Base-by-base conservation (phyloP, 2,888 invertebrate species). In the Patella depressa region DNA sequence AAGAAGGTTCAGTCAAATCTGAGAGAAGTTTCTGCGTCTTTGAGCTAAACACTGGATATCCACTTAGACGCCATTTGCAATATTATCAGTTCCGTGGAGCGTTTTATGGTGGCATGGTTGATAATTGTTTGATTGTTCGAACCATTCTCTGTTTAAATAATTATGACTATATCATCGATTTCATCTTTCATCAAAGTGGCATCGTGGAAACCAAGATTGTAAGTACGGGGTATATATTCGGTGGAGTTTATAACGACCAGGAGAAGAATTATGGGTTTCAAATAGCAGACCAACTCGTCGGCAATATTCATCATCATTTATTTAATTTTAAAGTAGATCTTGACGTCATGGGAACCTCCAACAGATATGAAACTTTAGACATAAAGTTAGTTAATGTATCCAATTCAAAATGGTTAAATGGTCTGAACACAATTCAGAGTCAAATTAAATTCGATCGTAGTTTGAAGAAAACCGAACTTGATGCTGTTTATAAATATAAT, bases 361-460 rank as follows among this genome's bases (percentile, higher is more conserved):
- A 89, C 74, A 73, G 89, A 45, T 87, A 86, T 74, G 86, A 86
- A 75, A 87, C 86, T 14, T 74, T 86, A 34, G 84, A 88, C 73
- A 85, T 87, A 17, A 72, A 78, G 7, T 79, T 83, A 14, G 76
- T 57, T 12, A 71, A 79, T n/a, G 80, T 84, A 1, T 79, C 81
- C n/a, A 86, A 85, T 54, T 71, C 78, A 3, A 53, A 75, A 53
- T 85, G 84, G 80, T 78, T 83, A 15, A 59, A 34, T 0, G 71
- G 76, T 14, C 71, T 76, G 12, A 79, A 79, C 57, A 80, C 81
- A 24, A 77, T 75, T 19, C 80, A 82, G 75, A 55, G 55, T n/a
- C 86, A 85, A 79, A 81, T 80, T 3, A 81, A 80, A 57, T 84
- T 85, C 54, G 70, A 71, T 0, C 72, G 83, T 29, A 78, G 79